These are phyloP conservation scores for Liposcelis brunnea DNA, from an alignment of 2,888 invertebrate genomes.

Conservation along the genomic window DNA sequence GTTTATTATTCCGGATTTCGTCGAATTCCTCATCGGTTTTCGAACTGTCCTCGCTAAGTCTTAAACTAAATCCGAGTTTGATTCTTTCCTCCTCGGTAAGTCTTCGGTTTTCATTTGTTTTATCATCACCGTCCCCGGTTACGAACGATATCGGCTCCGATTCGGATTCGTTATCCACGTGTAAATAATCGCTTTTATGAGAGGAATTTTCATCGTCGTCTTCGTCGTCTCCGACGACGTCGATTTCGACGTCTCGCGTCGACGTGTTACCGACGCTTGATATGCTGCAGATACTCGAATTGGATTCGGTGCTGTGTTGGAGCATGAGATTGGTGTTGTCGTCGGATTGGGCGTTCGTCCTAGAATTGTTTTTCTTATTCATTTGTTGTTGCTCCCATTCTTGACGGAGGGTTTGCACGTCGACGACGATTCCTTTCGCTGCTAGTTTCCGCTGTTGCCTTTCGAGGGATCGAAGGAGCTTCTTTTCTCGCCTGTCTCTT, in stretches of 20 bases:
- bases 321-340: not conserved
- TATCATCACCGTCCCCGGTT: slow-evolving; percentile 34
- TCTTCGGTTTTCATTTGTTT: slow-evolving; percentile 35
- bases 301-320: slow-evolving; percentile 18
- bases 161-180: slow-evolving; percentile 39
- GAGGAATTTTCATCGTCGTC: slow-evolving; percentile 49
- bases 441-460: slow-evolving; percentile 82
- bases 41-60: not conserved
- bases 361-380: slow-evolving; percentile 10
- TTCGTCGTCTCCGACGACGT: slow-evolving; percentile 66
- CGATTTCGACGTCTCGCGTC: slow-evolving; percentile 38
- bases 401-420: slow-evolving; percentile 64
- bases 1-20: slow-evolving; percentile 25
- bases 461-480: slow-evolving; percentile 79
- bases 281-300: slow-evolving; percentile 25
- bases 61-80: not conserved
- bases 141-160: slow-evolving; percentile 25
- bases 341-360: not conserved
- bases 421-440: slow-evolving; percentile 78
- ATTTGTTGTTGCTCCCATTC: slow-evolving; percentile 63
- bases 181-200: slow-evolving; percentile 28
- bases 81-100: slow-evolving; percentile 28
- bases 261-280: slow-evolving; percentile 25
- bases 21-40: not conserved
- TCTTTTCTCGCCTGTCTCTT: slow-evolving; percentile 74